Conservation (phyloP, 2,113 vertebrate species). For the Megalops atlanticus region DNA sequence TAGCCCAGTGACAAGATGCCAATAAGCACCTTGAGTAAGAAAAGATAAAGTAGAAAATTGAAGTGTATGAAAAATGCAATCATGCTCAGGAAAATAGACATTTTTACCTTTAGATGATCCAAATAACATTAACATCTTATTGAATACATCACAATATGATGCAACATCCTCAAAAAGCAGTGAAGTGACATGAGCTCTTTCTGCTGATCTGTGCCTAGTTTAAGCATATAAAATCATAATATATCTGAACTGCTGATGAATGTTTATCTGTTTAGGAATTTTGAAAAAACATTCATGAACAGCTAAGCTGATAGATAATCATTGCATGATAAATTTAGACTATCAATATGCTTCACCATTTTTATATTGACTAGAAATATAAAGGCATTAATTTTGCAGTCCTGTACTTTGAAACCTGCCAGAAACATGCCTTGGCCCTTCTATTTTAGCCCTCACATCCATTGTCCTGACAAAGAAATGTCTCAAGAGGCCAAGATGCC, state of each 20-base stretch:
- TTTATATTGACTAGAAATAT: neutral
- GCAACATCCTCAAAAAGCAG: neutral
- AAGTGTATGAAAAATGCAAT: neutral
- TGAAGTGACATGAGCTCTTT: neutral
- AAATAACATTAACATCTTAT: neutral
- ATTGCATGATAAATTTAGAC: neutral
- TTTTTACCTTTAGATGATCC: neutral
- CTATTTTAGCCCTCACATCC: conserved; percentile 53
- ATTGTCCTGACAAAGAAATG: conserved; percentile 65
- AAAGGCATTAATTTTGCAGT: neutral
- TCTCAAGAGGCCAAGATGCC: conserved; percentile 51
- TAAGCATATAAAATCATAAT: neutral
- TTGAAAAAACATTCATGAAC: neutral
- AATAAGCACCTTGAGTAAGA: neutral
- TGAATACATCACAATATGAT: neutral
- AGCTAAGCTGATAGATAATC: no score
- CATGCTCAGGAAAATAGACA: neutral
- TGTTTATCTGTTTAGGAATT: neutral
- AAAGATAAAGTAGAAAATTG: no score
- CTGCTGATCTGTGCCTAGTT: no score
- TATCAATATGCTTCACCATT: neutral
- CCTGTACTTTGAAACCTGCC: conserved; percentile 54
- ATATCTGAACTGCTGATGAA: neutral
- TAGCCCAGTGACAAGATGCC: neutral
- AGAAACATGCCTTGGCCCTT: conserved; percentile 58